These are phyloP conservation scores for Sanderia malayensis DNA, from an alignment of 30 jellyfish, hydroid and myxozoan genomes.

Conservation along the genomic window DNA sequence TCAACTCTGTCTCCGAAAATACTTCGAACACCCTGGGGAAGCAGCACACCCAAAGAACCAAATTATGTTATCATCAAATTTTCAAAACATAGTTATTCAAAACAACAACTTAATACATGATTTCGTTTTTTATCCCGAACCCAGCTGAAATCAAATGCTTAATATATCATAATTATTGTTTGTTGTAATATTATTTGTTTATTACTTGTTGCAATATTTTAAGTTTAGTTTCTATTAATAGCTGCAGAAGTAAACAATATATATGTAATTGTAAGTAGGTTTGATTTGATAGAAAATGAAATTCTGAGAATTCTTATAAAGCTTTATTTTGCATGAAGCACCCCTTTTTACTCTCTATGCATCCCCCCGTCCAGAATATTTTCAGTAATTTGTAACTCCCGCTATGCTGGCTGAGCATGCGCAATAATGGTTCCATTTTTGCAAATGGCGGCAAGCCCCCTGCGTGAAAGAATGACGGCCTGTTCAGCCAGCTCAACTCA, in stretches of 20 bases:
- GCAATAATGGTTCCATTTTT: slow-evolving; percentile 49
- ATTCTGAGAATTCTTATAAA: neutral
- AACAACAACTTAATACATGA: no score
- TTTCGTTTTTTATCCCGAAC: no score
- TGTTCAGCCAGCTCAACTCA: slow-evolving; percentile 70
- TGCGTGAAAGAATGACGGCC: slow-evolving; percentile 92
- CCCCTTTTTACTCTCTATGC: neutral
- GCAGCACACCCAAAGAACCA: no score
- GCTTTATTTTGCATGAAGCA: no score
- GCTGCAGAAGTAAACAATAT: neutral
- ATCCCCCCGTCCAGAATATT: slow-evolving; percentile 46
- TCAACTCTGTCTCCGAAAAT: no score
- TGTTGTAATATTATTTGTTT: no score
- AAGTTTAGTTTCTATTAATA: neutral
- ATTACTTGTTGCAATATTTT: no score
- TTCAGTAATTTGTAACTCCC: slow-evolving; percentile 25
- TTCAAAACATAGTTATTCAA: no score
- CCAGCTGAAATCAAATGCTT: no score
- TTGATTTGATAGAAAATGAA: neutral
- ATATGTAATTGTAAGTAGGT: neutral
- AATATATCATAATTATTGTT: no score
- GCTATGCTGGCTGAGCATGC: slow-evolving; percentile 64
- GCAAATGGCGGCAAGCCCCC: slow-evolving; percentile 99
- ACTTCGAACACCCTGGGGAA: no score
- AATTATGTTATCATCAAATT: no score